Base-by-base conservation (phyloP, 2,797 vertebrate species). In the Neoniphon sammara region DNA sequence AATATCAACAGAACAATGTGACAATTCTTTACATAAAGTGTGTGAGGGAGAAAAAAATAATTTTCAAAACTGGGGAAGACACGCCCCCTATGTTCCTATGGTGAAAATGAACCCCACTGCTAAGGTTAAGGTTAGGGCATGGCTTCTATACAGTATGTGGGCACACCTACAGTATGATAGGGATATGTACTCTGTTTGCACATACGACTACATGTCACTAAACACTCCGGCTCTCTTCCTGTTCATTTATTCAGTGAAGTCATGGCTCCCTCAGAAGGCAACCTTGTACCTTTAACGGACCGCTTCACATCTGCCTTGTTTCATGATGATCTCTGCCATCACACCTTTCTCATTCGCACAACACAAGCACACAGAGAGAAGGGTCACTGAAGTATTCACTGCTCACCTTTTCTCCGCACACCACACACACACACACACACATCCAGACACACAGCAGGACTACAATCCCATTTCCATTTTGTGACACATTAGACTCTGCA, bases 161-260 rank as follows among this genome's bases (percentile, higher is more conserved):
- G 36, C 63, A 42, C 56, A 81, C 36, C 47, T 36, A 30, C 27
- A 12, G 46, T 47, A 49, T 54, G 27, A 31, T 8, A 44, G 5
- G 58, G 21, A 47, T 39, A 80, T 31, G 49, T 68, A 52, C 15
- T 47, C 31, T 79, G 23, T 77, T 36, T 60, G 17, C 55, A 74
- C 55, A 66, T 20, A 85, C 69, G 58, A 78, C 83, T 67, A 66
- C 69, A 79, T 82, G 44, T 85, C 80, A 85, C 17, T 70, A 66
- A 82, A 77, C 49, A 72, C 50, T 11, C 17, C 30, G 27, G 31
- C 77, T 87, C n/a, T 80, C 59, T 64, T 59, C 44, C 73, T 84
- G 61, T 55, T 87, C 61, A 84, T 70, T 88, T 75, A 91, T 87
- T 87, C 62, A 85, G 66, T 66, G 67, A 56, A 76, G 47, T 54